Evolutionary conservation across 2,113 vertebrate genomes (phyloP).

Genomic region (Diadophis punctatus): DNA sequence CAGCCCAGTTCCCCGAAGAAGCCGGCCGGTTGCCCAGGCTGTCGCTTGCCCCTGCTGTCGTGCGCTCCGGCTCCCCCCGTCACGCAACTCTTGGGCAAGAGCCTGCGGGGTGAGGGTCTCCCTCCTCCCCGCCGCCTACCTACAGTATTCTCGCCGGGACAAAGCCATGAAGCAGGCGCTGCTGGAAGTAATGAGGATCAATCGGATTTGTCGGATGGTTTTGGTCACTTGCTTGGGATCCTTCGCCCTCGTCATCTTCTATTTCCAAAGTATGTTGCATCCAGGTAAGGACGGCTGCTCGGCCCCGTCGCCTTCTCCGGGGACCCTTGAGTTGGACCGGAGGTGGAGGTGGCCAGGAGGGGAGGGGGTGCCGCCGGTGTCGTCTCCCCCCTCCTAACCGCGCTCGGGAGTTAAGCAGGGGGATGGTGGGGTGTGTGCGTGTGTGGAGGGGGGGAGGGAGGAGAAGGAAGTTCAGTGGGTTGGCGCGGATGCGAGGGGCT

Average conservation of each 20-base stretch:
- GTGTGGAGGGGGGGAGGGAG: neutral
- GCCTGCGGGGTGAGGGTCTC: neutral
- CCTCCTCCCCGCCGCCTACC: neutral
- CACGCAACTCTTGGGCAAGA: conserved; percentile 27
- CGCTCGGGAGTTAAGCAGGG: neutral
- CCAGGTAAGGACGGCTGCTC: conserved; percentile 82
- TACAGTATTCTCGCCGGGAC: conserved; percentile 39
- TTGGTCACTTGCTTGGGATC: conserved; percentile 96
- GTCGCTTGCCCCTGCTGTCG: conserved; percentile 16
- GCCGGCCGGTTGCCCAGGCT: neutral
- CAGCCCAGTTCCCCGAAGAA: neutral
- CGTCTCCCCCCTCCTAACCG: neutral
- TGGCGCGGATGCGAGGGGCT: neutral
- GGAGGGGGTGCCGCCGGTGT: neutral
- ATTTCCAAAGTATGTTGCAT: conserved; percentile 99
- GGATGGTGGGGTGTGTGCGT: neutral
- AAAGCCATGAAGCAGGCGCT: conserved; percentile 89
- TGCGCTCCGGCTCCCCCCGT: conserved; percentile 20
- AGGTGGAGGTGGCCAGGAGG: neutral
- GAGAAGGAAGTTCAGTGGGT: neutral
- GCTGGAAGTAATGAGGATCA: conserved; percentile 93
- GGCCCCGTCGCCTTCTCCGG: neutral
- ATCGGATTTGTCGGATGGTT: conserved; percentile 91
- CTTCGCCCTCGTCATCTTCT: conserved; percentile 96
- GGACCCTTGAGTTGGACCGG: neutral